Conservation (phyloP, 2,888 invertebrate species). For the Tetragonula carbonaria region DNA sequence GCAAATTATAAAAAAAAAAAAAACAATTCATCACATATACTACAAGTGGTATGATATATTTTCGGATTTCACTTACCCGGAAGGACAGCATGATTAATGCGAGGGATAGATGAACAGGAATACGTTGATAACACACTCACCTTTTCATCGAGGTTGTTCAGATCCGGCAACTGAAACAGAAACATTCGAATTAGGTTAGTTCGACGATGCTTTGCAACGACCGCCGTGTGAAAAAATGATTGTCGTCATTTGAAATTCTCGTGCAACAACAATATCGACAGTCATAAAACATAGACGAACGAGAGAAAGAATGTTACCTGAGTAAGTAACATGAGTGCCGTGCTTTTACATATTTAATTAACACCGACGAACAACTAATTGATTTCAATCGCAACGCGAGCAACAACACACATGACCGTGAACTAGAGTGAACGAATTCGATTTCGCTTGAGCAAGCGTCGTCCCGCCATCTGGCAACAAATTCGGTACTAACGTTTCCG, state of each 20-base stretch:
- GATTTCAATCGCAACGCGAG: neutral
- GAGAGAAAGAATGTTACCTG: neutral
- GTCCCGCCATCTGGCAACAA: constrained; percentile 26
- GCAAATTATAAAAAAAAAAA: neutral
- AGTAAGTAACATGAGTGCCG: accelerated
- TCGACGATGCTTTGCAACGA: neutral
- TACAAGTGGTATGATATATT: neutral
- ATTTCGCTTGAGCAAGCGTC: neutral
- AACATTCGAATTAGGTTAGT: constrained; percentile 10
- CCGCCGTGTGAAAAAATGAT: neutral
- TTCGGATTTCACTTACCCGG: constrained; percentile 38
- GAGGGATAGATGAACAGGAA: neutral
- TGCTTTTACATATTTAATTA: neutral
- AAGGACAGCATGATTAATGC: neutral
- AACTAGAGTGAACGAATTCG: constrained; percentile 11
- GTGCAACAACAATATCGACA: neutral
- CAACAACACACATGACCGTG: neutral
- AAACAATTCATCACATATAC: neutral
- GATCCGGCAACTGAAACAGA: constrained; percentile 78
- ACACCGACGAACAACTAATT: neutral
- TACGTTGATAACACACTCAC: constrained; percentile 72
- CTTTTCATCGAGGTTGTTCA: constrained; percentile 82
- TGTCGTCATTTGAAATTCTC: neutral
- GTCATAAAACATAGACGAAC: neutral
- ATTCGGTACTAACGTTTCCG: neutral